Percentiles rank a stretch among this genome's conserved stretches.
phyloP scores from a whole-genome alignment of 2,113 vertebrate species.

The Rostratula benghalensis region DNA sequence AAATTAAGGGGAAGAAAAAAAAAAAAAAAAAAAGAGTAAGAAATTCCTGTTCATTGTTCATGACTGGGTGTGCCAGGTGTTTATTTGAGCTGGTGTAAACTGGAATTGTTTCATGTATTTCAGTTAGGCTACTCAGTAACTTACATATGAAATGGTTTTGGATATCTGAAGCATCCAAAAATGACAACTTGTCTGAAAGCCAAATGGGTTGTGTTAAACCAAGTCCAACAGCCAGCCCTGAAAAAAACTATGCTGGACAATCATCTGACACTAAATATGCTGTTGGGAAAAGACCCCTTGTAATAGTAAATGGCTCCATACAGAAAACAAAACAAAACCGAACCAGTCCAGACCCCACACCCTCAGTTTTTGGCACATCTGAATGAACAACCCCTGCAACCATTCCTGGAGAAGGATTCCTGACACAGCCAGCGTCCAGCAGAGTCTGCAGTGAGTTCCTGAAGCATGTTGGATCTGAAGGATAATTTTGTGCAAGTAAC shows the following conservation, averaged over 20 bases:
- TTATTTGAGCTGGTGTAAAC: neutral
- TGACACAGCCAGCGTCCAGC: rapidly evolving
- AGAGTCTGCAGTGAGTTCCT: rapidly evolving
- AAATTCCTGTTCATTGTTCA: neutral
- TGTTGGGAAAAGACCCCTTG: neutral
- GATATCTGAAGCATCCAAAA: neutral
- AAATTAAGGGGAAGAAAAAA: neutral
- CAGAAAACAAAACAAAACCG: neutral
- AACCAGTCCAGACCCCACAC: neutral
- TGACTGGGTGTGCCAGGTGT: neutral
- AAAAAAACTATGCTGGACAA: neutral
- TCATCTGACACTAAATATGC: neutral
- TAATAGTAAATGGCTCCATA: neutral
- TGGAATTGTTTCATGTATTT: neutral
- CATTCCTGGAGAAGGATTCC: neutral
- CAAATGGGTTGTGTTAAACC: neutral
- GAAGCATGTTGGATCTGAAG: neutral
- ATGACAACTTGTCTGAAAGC: neutral
- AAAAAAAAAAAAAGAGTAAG: neutral
- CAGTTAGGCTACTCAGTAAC: neutral
- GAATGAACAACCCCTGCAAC: neutral
- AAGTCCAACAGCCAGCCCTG: neutral
- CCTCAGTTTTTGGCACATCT: neutral
- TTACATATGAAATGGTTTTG: neutral
- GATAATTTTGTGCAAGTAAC: neutral